Conservation (phyloP, 2,888 invertebrate genomes). For the Eristalis pertinax region DNA sequence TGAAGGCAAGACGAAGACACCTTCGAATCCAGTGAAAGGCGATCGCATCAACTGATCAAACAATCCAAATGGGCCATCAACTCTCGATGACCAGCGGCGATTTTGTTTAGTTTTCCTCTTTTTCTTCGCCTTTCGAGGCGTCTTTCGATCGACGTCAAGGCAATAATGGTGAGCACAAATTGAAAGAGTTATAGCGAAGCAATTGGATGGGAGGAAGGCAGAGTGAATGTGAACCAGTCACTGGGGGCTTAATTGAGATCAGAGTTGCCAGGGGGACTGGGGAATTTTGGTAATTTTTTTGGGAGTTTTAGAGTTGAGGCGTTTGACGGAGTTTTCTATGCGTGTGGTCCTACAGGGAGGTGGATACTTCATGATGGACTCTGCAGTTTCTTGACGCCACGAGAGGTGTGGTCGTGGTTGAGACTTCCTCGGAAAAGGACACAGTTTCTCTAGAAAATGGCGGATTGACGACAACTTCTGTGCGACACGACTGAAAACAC, state of each 20-base stretch:
- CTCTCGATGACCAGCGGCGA: neutral
- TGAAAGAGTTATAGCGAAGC: conserved; percentile 25
- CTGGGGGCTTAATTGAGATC: conserved; percentile 5
- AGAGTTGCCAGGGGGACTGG: conserved; percentile 29
- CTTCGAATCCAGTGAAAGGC: conserved; percentile 16
- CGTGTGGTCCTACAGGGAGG: no score
- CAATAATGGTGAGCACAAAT: conserved; percentile 14
- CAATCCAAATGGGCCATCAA: conserved; percentile 19
- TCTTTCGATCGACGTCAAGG: neutral
- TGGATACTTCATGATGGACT: no score
- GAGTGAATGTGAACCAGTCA: conserved; percentile 28
- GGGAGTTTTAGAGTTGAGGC: neutral
- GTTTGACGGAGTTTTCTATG: neutral
- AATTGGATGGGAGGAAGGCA: conserved; percentile 20
- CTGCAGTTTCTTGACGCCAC: no score
- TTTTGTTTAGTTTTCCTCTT: neutral
- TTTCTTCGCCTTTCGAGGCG: neutral
- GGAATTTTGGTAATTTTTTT: neutral
- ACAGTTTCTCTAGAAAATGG: no score
- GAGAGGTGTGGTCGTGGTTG: no score
- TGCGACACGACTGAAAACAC: no score
- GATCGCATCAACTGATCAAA: conserved; percentile 14
- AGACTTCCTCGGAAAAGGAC: no score
- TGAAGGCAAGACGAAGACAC: neutral
- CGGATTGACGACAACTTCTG: no score